phyloP scores from a whole-genome alignment of 2,113 vertebrate species.

The Macroglossus sobrinus region DNA sequence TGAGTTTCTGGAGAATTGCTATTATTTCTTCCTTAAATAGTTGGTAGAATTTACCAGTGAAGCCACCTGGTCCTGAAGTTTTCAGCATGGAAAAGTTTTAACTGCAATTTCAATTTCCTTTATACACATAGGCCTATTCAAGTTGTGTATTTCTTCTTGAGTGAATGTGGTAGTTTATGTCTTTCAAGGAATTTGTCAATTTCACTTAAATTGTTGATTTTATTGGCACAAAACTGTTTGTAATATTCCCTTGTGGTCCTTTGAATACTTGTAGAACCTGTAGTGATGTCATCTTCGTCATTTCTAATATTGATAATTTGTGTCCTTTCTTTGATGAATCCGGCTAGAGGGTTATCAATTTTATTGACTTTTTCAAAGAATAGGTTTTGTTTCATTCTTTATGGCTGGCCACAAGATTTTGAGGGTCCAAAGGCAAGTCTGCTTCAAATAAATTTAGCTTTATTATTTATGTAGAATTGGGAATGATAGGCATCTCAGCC shows the following conservation, averaged over 20 bases:
- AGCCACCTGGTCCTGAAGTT: background rate
- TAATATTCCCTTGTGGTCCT: background rate
- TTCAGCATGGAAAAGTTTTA: background rate
- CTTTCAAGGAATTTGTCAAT: background rate
- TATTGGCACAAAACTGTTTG: background rate
- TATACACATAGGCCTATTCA: background rate
- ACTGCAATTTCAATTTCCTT: constrained; percentile 4
- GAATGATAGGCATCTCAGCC: background rate
- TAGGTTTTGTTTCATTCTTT: constrained; percentile 42
- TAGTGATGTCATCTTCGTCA: background rate
- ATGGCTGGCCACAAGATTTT: constrained; percentile 14
- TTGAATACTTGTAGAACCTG: background rate
- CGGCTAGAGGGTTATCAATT: constrained; percentile 16
- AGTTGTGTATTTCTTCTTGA: background rate
- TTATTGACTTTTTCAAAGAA: constrained; percentile 19
- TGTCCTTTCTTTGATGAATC: background rate
- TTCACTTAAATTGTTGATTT: background rate
- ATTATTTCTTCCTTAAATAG: background rate
- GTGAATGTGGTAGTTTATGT: background rate
- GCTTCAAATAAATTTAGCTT: constrained; percentile 41
- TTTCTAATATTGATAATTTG: constrained; percentile 20
- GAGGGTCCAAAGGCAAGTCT: background rate
- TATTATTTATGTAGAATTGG: constrained; percentile 3
- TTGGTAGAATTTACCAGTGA: background rate
- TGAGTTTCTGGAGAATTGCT: background rate